phyloP scores from a whole-genome alignment of 2,113 vertebrate species.

The Malurus alboscapulatus region DNA sequence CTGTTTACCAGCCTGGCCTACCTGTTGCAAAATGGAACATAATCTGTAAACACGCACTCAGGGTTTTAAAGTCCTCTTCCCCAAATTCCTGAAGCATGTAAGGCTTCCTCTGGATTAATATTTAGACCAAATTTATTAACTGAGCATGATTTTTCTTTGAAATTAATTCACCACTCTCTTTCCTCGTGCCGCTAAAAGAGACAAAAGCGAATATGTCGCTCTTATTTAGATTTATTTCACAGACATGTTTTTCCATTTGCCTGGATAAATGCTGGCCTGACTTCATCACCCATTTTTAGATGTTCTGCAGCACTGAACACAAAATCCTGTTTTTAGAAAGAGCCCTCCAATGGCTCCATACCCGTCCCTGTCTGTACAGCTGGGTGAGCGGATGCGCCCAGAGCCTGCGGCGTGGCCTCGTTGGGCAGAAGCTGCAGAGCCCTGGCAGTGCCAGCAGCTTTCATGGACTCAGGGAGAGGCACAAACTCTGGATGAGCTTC shows the following conservation, averaged over 20 bases:
- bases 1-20: not conserved
- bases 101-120: not conserved
- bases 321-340: not conserved
- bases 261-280: not conserved
- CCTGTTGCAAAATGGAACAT: not conserved
- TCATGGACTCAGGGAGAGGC: not conserved
- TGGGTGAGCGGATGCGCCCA: not conserved
- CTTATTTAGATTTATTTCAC: not conserved
- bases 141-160: not conserved
- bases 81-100: not conserved
- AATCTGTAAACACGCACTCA: not conserved
- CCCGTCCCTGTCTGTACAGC: not conserved
- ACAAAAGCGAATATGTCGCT: not conserved
- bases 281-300: not conserved
- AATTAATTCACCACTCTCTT: not conserved
- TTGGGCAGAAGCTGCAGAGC: not conserved
- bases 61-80: not conserved
- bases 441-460: not conserved
- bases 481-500: accelerated
- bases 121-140: not conserved
- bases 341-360: not conserved
- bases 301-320: not conserved
- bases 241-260: not conserved
- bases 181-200: not conserved
- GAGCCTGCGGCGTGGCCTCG: not conserved